Evolutionary conservation across 2,888 invertebrate genomes (phyloP), one percentile per base, ranked within the genome.

Genomic region (Tiliacea aurago): DNA sequence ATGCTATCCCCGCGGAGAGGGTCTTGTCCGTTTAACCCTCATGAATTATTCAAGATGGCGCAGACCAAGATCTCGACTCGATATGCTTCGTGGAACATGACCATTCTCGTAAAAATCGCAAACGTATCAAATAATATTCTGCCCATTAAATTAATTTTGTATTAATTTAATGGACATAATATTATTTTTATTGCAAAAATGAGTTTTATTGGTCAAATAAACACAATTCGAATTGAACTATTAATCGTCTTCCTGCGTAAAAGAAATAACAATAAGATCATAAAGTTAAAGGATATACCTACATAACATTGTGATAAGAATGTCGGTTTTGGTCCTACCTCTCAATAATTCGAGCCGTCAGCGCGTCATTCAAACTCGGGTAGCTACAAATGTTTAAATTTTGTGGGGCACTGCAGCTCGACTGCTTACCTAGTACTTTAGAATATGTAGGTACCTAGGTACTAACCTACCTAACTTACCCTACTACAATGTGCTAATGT

Each of bases 11-110:
- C 79, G 84, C 75, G 69, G 87, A 84, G 86, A 86, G 81, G 88
- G 87, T 90, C 89, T 89, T 89, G 90, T 90, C 90, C 92, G 89
- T 91, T 93, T 92, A 91, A 88, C 88, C 88, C 90, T 90, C 85
- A 91, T 93, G 92, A 91, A 93, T 92, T 80, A 92, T 93, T 92
- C 91, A 93, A 80, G 74, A 76, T 85, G 81, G 86, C 88, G 88
- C 89, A 89, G 87, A 89, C 84, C 88, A 86, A 88, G 86, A 89
- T 87, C 88, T 89, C 87, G 81, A 86, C 89, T 88, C 89, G 84
- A 91, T 91, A 91, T 88, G 87, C 83, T 87, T 77, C 74, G 75
- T 79, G 73, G 81, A 87, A 88, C 88, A 90, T 88, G 87, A 89
- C 87, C 86, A 79, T 81, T 88, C 80, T 87, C 82, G 87, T 83